Evolutionary conservation across 2,797 vertebrate genomes (phyloP).

Genomic region (Falco novaeseelandiae): DNA sequence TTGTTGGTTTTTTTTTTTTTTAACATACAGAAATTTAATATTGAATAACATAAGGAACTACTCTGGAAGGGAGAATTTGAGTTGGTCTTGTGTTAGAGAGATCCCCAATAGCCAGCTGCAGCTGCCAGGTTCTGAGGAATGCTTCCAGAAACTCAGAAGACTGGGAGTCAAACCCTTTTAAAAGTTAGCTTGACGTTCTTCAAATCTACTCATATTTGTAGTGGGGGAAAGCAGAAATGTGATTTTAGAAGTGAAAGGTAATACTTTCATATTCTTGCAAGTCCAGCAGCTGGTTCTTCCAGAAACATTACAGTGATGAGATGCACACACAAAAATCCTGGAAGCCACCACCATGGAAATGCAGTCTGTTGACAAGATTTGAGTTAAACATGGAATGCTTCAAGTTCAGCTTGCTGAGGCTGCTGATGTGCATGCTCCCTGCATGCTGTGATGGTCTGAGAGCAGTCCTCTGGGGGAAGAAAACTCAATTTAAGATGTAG

Average conservation of each 20-base stretch:
- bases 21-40: background rate
- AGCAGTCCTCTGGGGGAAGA: background rate
- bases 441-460: background rate
- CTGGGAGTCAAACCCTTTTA: background rate
- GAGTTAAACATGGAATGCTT: background rate
- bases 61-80: background rate
- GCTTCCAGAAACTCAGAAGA: background rate
- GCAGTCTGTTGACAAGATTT: background rate
- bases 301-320: background rate
- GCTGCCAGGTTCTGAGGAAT: background rate
- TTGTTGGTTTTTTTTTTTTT: background rate
- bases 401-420: fast-evolving
- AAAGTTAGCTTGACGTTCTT: background rate
- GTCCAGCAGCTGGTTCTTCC: background rate
- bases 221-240: background rate
- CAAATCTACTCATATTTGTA: background rate
- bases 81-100: background rate
- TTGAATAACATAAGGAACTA: background rate
- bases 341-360: background rate
- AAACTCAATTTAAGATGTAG: background rate
- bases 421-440: background rate
- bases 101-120: background rate
- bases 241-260: background rate
- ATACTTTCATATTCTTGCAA: background rate
- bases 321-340: background rate